These are phyloP conservation scores for Cryptoleucopteryx plumbea DNA, from an alignment of 2,113 vertebrate species.

Conservation along the genomic window DNA sequence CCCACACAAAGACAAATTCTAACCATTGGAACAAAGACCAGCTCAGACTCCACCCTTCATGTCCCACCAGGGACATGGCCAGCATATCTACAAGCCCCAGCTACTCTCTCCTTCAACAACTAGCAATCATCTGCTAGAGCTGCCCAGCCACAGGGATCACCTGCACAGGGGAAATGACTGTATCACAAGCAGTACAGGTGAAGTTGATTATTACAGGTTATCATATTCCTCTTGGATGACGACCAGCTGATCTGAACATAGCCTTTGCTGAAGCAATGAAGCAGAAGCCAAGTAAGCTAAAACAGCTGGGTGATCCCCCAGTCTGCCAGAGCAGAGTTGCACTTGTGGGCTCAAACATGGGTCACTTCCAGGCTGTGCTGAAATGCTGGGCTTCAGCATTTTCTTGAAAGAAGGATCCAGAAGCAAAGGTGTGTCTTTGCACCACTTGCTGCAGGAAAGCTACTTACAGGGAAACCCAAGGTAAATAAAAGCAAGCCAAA, in stretches of 20 bases:
- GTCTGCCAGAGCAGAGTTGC: not conserved
- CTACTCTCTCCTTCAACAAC: not conserved
- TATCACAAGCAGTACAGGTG: not conserved
- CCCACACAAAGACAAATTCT: not conserved
- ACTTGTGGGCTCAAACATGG: accelerated
- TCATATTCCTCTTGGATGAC: not conserved
- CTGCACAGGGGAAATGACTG: accelerated
- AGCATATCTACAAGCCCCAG: not conserved
- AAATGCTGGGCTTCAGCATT: not conserved
- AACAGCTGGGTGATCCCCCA: not conserved
- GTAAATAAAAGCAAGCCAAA: not conserved
- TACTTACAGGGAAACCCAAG: not conserved
- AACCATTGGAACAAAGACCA: not conserved
- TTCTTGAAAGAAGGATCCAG: not conserved
- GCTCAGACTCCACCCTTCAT: not conserved
- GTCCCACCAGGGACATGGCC: not conserved
- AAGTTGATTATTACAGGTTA: no score
- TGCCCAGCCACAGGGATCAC: not conserved
- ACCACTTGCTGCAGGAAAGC: not conserved
- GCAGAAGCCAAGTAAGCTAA: not conserved
- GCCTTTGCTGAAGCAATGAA: not conserved
- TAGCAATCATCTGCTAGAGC: not conserved
- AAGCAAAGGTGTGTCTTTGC: not conserved
- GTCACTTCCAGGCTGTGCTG: not conserved
- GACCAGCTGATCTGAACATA: not conserved